Conservation (phyloP, 1,140 invertebrate genomes). For the Trigoniulus corallinus region DNA sequence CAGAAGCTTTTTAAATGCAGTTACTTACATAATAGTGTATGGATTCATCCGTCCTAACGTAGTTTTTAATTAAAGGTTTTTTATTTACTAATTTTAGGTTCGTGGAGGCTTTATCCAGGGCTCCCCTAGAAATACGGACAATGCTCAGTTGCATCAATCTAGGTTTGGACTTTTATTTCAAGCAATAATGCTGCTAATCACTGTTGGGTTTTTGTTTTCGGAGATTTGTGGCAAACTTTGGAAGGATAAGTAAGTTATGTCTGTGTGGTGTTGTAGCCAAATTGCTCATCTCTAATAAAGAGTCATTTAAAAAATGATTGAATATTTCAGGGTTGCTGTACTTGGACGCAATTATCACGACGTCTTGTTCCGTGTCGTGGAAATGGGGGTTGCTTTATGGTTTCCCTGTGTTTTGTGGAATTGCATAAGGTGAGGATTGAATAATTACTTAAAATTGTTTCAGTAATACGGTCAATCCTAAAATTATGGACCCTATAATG, state of each 20-base stretch:
- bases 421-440: conserved; percentile 48
- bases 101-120: conserved; percentile 37
- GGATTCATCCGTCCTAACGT: too few relatives aligned
- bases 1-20: too few relatives aligned
- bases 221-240: conserved; percentile 80
- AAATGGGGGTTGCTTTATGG: conserved; percentile 86
- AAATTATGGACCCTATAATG: too few relatives aligned
- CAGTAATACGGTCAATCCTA: too few relatives aligned
- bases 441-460: background rate
- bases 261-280: background rate
- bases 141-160: conserved; percentile 80
- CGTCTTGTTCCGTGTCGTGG: conserved; percentile 71
- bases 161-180: conserved; percentile 59
- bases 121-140: conserved; percentile 29
- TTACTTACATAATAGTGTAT: too few relatives aligned
- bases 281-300: background rate
- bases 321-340: conserved; percentile 51
- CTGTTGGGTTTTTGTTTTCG: conserved; percentile 71
- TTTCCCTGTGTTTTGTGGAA: conserved; percentile 92
- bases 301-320: background rate
- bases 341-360: conserved; percentile 80
- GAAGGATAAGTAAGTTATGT: conserved; percentile 62
- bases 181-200: conserved; percentile 65
- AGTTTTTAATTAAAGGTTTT: background rate
- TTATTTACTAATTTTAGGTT: conserved; percentile 27